phyloP scores from a whole-genome alignment of 2,113 vertebrate species.

The Cynocephalus volans region DNA sequence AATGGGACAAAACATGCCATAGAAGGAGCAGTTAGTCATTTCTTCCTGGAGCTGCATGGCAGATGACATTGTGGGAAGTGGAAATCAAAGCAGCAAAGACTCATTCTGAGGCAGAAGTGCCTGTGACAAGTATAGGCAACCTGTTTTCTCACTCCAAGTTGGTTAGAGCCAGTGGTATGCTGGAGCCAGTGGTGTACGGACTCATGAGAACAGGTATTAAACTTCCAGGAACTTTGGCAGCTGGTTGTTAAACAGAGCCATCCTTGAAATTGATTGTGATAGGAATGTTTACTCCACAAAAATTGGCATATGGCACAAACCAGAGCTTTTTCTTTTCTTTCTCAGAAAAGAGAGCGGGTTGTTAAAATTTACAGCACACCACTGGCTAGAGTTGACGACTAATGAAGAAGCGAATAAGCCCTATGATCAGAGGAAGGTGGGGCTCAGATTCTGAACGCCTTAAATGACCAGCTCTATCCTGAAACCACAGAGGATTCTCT shows the following conservation, averaged over 20 bases:
- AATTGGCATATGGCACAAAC: neutral
- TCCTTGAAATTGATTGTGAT: neutral
- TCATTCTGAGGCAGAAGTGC: neutral
- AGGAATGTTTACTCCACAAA: neutral
- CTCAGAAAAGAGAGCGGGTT: neutral
- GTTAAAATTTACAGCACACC: neutral
- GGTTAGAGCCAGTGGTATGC: neutral
- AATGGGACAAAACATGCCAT: neutral
- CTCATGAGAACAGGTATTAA: neutral
- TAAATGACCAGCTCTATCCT: neutral
- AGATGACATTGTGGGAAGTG: neutral
- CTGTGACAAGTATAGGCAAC: neutral
- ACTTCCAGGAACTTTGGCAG: neutral
- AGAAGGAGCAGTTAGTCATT: neutral
- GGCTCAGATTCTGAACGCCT: neutral
- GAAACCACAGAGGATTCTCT: neutral
- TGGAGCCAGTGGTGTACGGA: neutral
- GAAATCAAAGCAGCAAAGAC: neutral
- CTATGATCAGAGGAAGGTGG: neutral
- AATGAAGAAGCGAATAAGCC: neutral
- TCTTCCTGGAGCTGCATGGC: neutral
- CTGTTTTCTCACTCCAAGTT: neutral
- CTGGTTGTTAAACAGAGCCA: neutral
- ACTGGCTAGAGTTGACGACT: neutral
- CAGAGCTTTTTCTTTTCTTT: neutral